Evolutionary conservation across 2,888 invertebrate genomes (phyloP).

Genomic region (Cremastinae sp.): DNA sequence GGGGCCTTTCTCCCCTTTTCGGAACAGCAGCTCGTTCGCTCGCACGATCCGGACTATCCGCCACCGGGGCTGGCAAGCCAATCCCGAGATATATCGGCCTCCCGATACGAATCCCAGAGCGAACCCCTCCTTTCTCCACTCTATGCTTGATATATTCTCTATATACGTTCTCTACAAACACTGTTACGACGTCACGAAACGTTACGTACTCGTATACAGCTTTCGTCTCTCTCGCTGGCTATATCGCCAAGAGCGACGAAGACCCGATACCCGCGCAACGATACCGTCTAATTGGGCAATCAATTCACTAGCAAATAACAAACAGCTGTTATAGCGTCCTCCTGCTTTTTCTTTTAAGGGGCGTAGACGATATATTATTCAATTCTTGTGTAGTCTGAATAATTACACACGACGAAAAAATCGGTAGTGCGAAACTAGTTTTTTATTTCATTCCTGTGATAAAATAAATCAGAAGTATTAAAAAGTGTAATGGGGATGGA

Average conservation of each 20-base stretch:
- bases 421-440: too few relatives aligned
- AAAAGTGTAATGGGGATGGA: too few relatives aligned
- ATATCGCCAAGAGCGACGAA: constrained; percentile 55
- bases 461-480: too few relatives aligned
- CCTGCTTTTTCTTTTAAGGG: background rate
- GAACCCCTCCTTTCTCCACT: constrained; percentile 48
- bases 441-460: too few relatives aligned
- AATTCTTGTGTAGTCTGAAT: background rate
- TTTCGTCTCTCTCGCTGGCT: constrained; percentile 27
- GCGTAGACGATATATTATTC: background rate
- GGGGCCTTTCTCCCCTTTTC: constrained; percentile 71
- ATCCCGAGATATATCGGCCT: constrained; percentile 82
- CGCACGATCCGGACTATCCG: constrained; percentile 74
- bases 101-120: constrained; percentile 77
- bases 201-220: constrained; percentile 41
- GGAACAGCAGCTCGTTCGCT: constrained; percentile 35
- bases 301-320: constrained; percentile 33
- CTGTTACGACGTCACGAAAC: constrained; percentile 44
- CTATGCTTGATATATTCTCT: constrained; percentile 37
- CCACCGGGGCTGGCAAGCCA: constrained; percentile 80
- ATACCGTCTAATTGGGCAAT: constrained; percentile 39
- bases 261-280: constrained; percentile 13
- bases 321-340: constrained; percentile 8
- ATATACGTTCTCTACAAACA: constrained; percentile 33
- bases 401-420: background rate